Evolutionary conservation across 1,140 invertebrate species (phyloP), one percentile per base, ranked within the genome.

Genomic region (Arion vulgaris): DNA sequence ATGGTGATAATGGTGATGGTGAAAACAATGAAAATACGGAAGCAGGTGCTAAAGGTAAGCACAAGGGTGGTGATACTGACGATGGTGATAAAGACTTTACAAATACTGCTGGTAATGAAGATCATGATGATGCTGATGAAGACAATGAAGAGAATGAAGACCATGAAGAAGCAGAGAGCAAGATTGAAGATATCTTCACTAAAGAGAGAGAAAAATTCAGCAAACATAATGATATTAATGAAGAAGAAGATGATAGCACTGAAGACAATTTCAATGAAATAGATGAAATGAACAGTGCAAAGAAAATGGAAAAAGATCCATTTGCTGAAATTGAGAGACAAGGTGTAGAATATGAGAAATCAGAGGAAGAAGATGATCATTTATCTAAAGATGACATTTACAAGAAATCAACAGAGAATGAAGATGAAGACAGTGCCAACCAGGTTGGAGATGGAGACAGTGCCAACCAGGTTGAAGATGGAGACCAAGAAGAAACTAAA

Each of bases 1-100:
- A 38, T 39, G 28, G 19, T 23, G 71, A 72, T 15, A 72, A 41
- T 72, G 71, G 13, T 45, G 39, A 23, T 72, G 36, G 23, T 26
- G 28, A n/a, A 38, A 72, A n/a, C 71, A 72, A 72, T 72, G 39
- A 72, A 72, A 72, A 72, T 45, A 45, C 23, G 38, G 38, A 38
- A 72, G 71, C 15, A 39, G 39, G 28, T 39, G 2, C 71, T 76
- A 49, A 57, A 76, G 49, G 71, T 73, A 73, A 73, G 38, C 36
- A 19, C 69, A 38, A 32, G 15, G 69, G 7, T 72, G 69, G 69
- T 72, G 34, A 72, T 36, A 15, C 69, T 72, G 19, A 72, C 34
- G 69, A 36, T 38, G 69, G 26, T 62, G 57, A 62, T 62, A 62
- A 23, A 62, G 57, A 62, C 57, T n/a, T 62, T 62, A 23, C 11